phyloP scores from a whole-genome alignment of 2,797 vertebrate genomes.

The Anniella stebbinsi region DNA sequence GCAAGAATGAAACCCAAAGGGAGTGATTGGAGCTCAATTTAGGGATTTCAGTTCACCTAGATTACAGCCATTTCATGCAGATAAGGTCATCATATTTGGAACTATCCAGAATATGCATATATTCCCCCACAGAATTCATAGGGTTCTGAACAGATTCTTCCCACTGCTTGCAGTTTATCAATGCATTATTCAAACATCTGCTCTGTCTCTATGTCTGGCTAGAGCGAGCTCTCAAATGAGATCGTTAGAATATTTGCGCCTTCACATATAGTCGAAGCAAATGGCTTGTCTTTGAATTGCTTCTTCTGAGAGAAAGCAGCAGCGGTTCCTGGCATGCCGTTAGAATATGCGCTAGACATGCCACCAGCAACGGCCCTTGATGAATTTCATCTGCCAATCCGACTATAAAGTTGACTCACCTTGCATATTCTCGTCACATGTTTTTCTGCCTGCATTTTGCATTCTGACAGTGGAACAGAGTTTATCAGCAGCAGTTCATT shows the following conservation, averaged over 20 bases:
- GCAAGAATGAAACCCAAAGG: not conserved
- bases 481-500: slow-evolving; percentile 49
- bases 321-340: not conserved
- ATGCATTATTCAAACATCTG: rapidly evolving
- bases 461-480: slow-evolving; percentile 17
- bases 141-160: not conserved
- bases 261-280: not conserved
- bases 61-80: not conserved
- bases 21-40: not conserved
- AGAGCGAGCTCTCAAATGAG: not conserved
- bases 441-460: not conserved
- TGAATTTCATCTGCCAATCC: slow-evolving; percentile 1
- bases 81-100: not conserved
- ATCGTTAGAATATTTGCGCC: not conserved
- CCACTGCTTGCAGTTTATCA: not conserved
- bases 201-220: rapidly evolving
- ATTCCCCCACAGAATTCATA: not conserved
- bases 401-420: not conserved
- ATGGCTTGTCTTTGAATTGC: not conserved
- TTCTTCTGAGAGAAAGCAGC: not conserved
- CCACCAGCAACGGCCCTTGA: not conserved
- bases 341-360: slow-evolving; percentile 21
- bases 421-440: not conserved
- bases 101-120: not conserved
- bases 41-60: not conserved